Base-by-base conservation (phyloP, 2,888 invertebrate genomes). In the Disparrhopalites patrizii region DNA sequence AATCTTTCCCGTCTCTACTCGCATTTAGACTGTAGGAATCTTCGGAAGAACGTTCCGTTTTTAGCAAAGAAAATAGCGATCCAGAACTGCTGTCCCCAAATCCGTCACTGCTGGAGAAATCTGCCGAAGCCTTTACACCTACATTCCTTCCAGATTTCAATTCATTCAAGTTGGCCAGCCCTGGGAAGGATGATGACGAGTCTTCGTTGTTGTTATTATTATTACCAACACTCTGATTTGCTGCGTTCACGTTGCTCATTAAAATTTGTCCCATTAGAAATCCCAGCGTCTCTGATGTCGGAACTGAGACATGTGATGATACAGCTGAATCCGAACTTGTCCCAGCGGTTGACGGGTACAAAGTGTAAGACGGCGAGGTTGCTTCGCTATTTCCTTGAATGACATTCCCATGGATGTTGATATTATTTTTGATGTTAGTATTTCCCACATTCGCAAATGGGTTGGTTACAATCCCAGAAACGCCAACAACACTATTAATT, bases 51-150 rank as follows among this genome's bases (percentile, higher is more conserved):
- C 68, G 76, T 27, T 76, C 50, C 70, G 76, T 56, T 56, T 77
- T 78, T 40, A 78, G 69, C 66, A 79, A 79, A 51, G 61, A 51
- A 43, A 38, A 60, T 27, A 64, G 33, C 15, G 67, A 65, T 15
- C 58, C 31, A 30, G 64, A 64, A 31, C 51, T 61, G 54, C 33
- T 54, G 30, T 61, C 56, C 43, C 57, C 57, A 31, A 67, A 65
- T 10, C 43, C 52, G n/a, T 60, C 66, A 52, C 68, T 61, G 33
- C 61, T 61, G n/a, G 61, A 47, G 20, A 61, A 61, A 61, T 61
- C 61, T 13, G 55, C 55, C 25, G 50, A 50, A 20, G 51, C 51
- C 25, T 51, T 62, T 15, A 18, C n/a, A 31, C 8, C 36, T 8
- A 10, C 3, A 7, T n/a, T 4, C 52, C 27, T 52, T 10, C 25